Base-by-base conservation (phyloP, 2,797 vertebrate species). In the Ceyx erithaca region DNA sequence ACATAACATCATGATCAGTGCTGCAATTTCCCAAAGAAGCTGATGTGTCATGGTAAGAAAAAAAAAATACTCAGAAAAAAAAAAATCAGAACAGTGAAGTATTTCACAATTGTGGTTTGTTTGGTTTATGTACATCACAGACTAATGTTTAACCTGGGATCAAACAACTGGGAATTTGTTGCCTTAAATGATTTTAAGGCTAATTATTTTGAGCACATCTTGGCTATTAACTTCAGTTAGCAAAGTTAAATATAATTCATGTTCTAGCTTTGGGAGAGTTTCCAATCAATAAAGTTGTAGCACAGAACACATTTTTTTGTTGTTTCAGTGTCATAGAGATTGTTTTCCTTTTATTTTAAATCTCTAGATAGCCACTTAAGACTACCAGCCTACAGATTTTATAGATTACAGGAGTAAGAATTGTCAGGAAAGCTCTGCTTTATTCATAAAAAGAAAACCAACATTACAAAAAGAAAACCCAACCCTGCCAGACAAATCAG, bases 181-280 rank as follows among this genome's bases (percentile, higher is more conserved):
- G 54, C 68, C 54, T 62, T 87, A 49, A 52, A 75, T 68, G 2
- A 78, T 89, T 93, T 95, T 64, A 93, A 85, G 48, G 37, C 23
- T 84, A 89, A 95, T 95, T 88, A 83, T 77, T 76, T 89, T 51
- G 35, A 70, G 48, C 54, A 66, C 49, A 55, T 92, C 67, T 92
- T 86, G 41, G n/a, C 55, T 95, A 68, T 94, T 76, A 93, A 21
- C 30, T 80, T 23, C 67, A 67, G 43, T 75, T 90, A 85, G 61
- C 48, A 87, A 85, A 93, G 83, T 69, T 28, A 90, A 92, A 87
- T 25, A 5, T 85, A 92, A 91, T 82, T 94, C 4, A 28, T 66
- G 6, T 62, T 89, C 58, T 89, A 87, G 54, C 21, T 91, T 76
- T 73, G 64, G 59, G 64, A 92, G 43, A 31, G 62, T 75, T 95